Conservation (phyloP, 2,888 invertebrate genomes). For the Mythimna pallens region DNA sequence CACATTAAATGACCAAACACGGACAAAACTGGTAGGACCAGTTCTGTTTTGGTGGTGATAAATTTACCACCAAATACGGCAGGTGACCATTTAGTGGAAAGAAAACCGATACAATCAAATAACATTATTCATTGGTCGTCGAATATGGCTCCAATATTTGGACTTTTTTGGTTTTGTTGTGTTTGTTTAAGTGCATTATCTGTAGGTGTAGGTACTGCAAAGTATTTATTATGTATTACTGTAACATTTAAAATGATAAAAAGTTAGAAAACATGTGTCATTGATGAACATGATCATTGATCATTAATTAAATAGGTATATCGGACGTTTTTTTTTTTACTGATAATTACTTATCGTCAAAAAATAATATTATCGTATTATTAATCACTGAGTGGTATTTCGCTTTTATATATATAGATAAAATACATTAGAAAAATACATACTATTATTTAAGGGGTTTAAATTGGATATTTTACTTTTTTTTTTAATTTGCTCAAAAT, state of each 20-base stretch:
- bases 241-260: background rate
- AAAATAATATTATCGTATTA: too few species aligned
- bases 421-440: too few species aligned
- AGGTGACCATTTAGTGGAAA: constrained; percentile 24
- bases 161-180: background rate
- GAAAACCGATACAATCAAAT: constrained; percentile 8
- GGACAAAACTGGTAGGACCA: constrained; percentile 45
- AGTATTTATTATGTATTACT: background rate
- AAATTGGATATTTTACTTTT: too few species aligned
- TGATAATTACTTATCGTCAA: too few species aligned
- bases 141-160: background rate
- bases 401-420: too few species aligned
- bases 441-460: too few species aligned
- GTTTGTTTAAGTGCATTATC: background rate
- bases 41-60: constrained; percentile 39
- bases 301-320: too few species aligned
- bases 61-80: constrained; percentile 38
- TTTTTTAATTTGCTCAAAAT: too few species aligned
- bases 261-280: too few species aligned
- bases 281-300: too few species aligned
- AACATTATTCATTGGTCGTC: constrained; percentile 7
- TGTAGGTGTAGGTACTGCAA: background rate
- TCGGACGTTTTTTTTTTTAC: too few species aligned
- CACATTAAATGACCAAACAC: constrained; percentile 50
- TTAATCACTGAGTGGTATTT: too few species aligned